These are phyloP conservation scores for Fringilla coelebs DNA, from an alignment of 2,797 vertebrate species.

Conservation along the genomic window DNA sequence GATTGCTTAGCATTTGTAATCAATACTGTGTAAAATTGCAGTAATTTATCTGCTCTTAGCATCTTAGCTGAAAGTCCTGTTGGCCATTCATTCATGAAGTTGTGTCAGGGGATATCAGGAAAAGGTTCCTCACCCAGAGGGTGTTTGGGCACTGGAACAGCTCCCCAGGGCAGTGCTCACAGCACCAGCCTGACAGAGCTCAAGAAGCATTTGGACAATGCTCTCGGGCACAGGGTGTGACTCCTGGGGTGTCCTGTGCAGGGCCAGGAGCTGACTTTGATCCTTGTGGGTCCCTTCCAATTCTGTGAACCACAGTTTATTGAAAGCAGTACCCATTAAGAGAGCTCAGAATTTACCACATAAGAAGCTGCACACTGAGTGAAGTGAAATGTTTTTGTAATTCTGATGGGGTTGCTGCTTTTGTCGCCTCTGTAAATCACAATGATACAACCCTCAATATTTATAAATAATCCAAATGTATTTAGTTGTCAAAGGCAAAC, in stretches of 20 bases:
- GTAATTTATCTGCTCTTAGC: not conserved
- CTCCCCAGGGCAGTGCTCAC: not conserved
- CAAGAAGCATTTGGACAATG: not conserved
- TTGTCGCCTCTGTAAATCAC: not conserved
- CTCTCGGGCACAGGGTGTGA: not conserved
- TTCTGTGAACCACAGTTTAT: not conserved
- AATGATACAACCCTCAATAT: not conserved
- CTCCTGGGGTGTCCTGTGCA: not conserved
- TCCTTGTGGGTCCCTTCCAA: not conserved
- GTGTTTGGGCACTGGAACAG: accelerated
- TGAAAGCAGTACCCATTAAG: not conserved
- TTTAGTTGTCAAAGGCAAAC: not conserved
- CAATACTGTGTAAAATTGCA: not conserved
- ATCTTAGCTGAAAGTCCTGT: not conserved
- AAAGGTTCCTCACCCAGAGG: not conserved
- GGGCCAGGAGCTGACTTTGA: not conserved
- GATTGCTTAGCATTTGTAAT: not conserved
- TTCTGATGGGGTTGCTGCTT: not conserved
- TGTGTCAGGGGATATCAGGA: not conserved
- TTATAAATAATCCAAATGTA: not conserved
- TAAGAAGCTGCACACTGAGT: not conserved
- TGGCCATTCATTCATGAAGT: not conserved
- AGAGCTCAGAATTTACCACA: not conserved
- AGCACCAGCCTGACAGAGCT: not conserved
- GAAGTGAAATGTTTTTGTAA: not conserved